Evolutionary conservation across 92 coral and sea anemone species (phyloP).

Genomic region (Zoanthus solanderi): DNA sequence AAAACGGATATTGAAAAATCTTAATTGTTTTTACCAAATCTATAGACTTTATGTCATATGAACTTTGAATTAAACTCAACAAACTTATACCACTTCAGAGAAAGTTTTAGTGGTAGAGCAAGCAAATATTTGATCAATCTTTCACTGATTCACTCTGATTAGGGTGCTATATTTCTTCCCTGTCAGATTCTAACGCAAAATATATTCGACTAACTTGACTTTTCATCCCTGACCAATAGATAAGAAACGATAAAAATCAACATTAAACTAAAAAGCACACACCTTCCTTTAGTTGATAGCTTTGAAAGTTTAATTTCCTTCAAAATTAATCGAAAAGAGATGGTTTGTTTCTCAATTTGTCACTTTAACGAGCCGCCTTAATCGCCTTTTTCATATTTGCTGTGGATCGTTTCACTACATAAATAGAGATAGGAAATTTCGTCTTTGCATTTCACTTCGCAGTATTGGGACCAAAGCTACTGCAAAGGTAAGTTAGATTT

Average conservation of each 20-base stretch:
- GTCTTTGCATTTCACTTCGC: neutral
- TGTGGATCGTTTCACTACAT: neutral
- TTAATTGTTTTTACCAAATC: neutral
- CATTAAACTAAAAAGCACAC: neutral
- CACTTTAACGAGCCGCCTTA: neutral
- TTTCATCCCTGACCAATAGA: neutral
- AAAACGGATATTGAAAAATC: neutral
- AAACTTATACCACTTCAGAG: neutral
- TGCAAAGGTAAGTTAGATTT: neutral
- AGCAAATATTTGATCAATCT: neutral
- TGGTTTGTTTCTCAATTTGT: neutral
- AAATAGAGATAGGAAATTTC: neutral
- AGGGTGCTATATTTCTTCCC: neutral
- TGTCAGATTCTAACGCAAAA: neutral
- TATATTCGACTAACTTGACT: neutral
- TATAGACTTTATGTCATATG: neutral
- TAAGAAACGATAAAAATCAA: neutral
- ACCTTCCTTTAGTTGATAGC: neutral
- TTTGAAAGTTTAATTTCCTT: neutral
- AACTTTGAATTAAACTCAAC: neutral
- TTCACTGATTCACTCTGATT: neutral
- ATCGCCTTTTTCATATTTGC: neutral
- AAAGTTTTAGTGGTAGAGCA: neutral
- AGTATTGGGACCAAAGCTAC: neutral
- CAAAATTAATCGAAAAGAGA: neutral